Evolutionary conservation across 2,797 vertebrate species (phyloP), one percentile per base, ranked within the genome.

Genomic region (Knipowitschia caucasica): DNA sequence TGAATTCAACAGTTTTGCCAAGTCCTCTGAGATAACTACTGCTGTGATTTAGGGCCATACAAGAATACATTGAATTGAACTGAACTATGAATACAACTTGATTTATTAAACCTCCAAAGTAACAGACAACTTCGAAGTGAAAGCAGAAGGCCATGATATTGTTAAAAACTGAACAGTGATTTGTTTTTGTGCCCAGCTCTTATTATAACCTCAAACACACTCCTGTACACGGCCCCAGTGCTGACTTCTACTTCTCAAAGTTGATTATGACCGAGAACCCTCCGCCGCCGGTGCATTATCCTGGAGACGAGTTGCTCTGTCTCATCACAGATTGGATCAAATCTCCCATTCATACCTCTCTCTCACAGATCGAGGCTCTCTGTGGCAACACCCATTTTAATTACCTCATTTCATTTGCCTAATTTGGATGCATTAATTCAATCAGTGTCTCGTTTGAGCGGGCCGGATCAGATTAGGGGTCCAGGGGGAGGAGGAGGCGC

Each of bases 211-310:
- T 43, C 52, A 7, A 67, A 67, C 44, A 45, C 57, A 46, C 49
- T 59, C 30, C 17, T 50, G 29, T 45, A 42, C 31, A 47, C 24
- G 1, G 34, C 57, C 52, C 55, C 62, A 63, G 50, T 58, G 71
- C 30, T 57, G 52, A 68, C 66, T 73, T 64, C 64, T 65, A 23
- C 52, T 65, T 40, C 59, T 62, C 69, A 75, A 73, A 69, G 69
- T 65, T 69, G 44, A 54, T 54, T 50, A 49, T 53, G 62, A 69
- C 61, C 59, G 1, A 55, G 46, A 46, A 25, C 10, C 33, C 20
- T 56, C 21, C 50, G 59, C 60, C 59, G 25, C 30, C 40, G 57
- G 40, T 66, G 39, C 20, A 64, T 53, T 68, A 18, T 30, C 47
- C 35, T 25, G 9, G 21, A 50, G 40, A 30, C 24, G 49, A 57